phyloP scores from a whole-genome alignment of 2,888 invertebrate species.

The Spilarctia lutea region DNA sequence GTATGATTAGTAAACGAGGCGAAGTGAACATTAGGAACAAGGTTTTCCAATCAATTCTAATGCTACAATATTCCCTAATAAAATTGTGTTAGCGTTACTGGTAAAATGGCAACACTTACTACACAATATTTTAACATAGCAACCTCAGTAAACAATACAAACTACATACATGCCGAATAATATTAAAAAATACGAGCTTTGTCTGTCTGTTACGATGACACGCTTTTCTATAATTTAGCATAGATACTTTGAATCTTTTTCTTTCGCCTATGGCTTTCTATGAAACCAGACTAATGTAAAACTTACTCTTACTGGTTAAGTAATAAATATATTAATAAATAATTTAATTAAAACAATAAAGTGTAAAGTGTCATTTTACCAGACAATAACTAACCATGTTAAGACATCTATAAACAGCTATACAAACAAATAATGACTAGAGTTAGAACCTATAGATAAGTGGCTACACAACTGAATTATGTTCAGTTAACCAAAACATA shows the following conservation, averaged over 20 bases:
- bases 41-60: conserved; percentile 69
- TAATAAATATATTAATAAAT: conserved; percentile 1
- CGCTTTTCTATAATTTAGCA: too few relatives aligned
- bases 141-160: neutral
- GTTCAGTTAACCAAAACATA: conserved; percentile 37
- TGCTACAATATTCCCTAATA: conserved; percentile 53
- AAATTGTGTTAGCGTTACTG: conserved; percentile 45
- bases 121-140: neutral
- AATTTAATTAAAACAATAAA: neutral
- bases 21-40: conserved; percentile 59
- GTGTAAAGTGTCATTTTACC: conserved; percentile 38
- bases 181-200: too few relatives aligned
- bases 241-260: too few relatives aligned
- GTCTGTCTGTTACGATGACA: too few relatives aligned
- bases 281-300: too few relatives aligned
- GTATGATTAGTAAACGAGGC: conserved; percentile 39
- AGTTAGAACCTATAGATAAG: conserved; percentile 65
- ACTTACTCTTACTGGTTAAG: neutral
- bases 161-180: too few relatives aligned
- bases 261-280: too few relatives aligned
- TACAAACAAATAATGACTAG: conserved; percentile 76
- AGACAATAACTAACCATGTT: conserved; percentile 44
- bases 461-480: conserved; percentile 44
- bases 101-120: conserved; percentile 33
- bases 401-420: conserved; percentile 67